Base-by-base conservation (phyloP, 1,140 invertebrate species). In the Hyposmocoma kahamanoa region DNA sequence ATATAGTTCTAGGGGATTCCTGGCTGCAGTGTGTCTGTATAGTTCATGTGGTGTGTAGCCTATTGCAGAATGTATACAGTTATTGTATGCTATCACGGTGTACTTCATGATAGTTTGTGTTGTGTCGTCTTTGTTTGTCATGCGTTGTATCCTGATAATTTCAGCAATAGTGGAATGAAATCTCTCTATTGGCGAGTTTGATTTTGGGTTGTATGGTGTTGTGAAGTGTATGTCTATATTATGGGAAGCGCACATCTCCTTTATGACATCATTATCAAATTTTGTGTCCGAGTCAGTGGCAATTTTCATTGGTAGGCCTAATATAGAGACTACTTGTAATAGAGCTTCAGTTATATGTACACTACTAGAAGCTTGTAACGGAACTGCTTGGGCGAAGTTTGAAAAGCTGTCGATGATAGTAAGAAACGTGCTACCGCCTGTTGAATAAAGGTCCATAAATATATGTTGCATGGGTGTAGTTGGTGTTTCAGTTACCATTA, bases 181-280 rank as follows among this genome's bases (percentile, higher is more conserved):
- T 34, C 61, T 48, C 62, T 75, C 65, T 18, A 73, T 55, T 22
- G 59, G 52, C 10, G 65, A 64, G 39, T 78, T 73, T 6, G 64
- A 75, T 45, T 75, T 64, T 0, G 56, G 72, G 21, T 72, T 68
- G 32, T 61, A 53, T 10, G 62, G 53, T 4, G 58, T 64, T 22
- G 59, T 78, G 47, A 71, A 74, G 42, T 77, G 62, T 9, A 70
- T 63, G 15, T 61, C 41, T 20, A 72, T 69, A 39, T 68, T 66
- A 50, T 70, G 64, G 10, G 45, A 13, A 51, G 54, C 50, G 20
- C 64, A 51, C 28, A 68, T 44, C 41, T 65, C 59, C 46, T 53
- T 57, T 22, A 65, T 21, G 13, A 48, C 30, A 15, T 50, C 48
- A 43, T 68, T 66, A 28, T 55, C 48, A 48, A 69, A 69, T 56